Conservation (phyloP, 2,797 vertebrate species). For the Agapornis canus region DNA sequence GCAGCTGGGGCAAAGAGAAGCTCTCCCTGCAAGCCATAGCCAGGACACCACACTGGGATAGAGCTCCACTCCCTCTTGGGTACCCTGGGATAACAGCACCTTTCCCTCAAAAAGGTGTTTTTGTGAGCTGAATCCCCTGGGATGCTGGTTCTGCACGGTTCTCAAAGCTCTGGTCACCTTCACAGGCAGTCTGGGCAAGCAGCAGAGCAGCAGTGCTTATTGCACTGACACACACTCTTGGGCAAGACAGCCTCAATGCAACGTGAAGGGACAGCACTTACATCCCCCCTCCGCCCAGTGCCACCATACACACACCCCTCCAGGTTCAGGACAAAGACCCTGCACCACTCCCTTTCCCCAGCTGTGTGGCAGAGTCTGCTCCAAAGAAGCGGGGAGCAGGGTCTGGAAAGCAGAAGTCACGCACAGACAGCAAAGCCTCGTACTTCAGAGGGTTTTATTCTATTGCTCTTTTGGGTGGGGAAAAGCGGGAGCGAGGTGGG, state of each 20-base stretch:
- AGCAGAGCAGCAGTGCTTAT: not conserved
- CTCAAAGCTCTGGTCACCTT: not conserved
- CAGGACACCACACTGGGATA: not conserved
- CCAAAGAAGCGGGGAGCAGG: not conserved
- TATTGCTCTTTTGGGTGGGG: not conserved
- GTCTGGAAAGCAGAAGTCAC: not conserved
- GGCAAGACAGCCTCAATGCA: accelerated
- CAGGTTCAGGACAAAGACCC: not conserved
- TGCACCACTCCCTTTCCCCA: not conserved
- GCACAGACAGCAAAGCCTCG: not conserved
- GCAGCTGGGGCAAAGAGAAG: not conserved
- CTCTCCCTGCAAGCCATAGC: not conserved
- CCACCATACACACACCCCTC: accelerated
- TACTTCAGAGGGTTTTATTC: not conserved
- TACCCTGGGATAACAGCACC: accelerated
- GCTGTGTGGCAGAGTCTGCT: not conserved
- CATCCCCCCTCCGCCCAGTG: not conserved
- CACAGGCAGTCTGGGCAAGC: not conserved
- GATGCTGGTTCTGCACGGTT: not conserved
- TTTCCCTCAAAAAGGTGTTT: not conserved
- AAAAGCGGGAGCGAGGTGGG: conserved; percentile 11
- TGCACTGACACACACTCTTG: accelerated
- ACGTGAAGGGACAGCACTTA: not conserved
- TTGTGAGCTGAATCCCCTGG: not conserved
- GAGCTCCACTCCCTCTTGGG: not conserved